phyloP scores from a whole-genome alignment of 1,140 invertebrate genomes.

The Calephelis virginiensis region DNA sequence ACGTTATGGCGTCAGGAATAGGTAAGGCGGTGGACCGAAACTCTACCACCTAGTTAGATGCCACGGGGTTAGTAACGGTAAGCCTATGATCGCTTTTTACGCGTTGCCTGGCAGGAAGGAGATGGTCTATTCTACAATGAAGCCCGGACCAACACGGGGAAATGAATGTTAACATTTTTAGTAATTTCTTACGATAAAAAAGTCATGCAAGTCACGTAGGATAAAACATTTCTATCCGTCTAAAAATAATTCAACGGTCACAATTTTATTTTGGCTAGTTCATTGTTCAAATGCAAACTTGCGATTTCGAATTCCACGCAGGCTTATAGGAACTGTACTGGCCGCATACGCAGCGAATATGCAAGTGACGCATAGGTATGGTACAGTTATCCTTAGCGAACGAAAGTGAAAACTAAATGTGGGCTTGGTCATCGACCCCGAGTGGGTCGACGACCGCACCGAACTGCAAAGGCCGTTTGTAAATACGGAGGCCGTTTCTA shows the following conservation, averaged over 20 bases:
- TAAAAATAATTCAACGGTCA: not conserved
- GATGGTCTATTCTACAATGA: too few species aligned
- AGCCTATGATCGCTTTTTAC: too few species aligned
- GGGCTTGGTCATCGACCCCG: constrained; percentile 64
- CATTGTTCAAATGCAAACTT: constrained; percentile 19
- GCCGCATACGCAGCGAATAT: constrained; percentile 44
- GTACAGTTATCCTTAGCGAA: constrained; percentile 77
- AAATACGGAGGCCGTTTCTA: constrained; percentile 70
- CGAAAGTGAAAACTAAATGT: constrained; percentile 78
- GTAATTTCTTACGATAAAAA: too few species aligned
- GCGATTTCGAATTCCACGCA: constrained; percentile 46
- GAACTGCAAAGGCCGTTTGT: constrained; percentile 77
- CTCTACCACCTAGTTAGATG: too few species aligned
- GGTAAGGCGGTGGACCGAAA: too few species aligned
- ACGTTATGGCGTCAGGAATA: too few species aligned
- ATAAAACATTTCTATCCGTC: too few species aligned
- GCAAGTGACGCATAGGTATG: constrained; percentile 65
- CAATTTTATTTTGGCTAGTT: constrained; percentile 16
- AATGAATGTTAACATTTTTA: too few species aligned
- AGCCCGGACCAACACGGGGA: too few species aligned
- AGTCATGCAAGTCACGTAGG: too few species aligned
- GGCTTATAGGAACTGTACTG: constrained; percentile 41
- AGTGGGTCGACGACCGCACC: constrained; percentile 67
- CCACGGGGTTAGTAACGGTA: too few species aligned
- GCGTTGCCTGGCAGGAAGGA: too few species aligned